Base-by-base conservation (phyloP, 2,888 invertebrate species). In the Eustalomyia histrio region DNA sequence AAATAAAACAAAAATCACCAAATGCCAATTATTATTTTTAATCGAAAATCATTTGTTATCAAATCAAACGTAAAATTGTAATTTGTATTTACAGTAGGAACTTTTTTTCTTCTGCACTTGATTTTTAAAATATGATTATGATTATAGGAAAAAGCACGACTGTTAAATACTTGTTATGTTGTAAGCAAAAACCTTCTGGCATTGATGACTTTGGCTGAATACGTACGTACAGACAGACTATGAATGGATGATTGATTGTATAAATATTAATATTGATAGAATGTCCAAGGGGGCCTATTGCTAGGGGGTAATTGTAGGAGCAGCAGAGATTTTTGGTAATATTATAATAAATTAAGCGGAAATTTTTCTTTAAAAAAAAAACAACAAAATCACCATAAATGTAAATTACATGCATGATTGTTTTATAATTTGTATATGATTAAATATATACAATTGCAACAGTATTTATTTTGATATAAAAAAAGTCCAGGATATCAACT, bases 1-100 rank as follows among this genome's bases (percentile, higher is more conserved):
- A 10, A 1, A 10, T 2, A 3, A 69, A 35, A n/a, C n/a, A 33
- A 68, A 73, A 76, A 74, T 75, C 65, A 74, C 52, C 43, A 68
- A 72, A 75, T 68, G 75, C 79, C 75, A 76, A 61, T 79, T 79
- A 64, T 76, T 78, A 74, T 65, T 79, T 79, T 75, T 75, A 82
- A 79, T 75, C 75, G 72, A 82, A 82, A 71, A 78, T 81, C 71
- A 74, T 81, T 81, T 74, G 74, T 78, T 81, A 69, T 61, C 65
- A 81, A 74, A 78, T 81, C 68, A 73, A 81, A 74, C 74, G 60
- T 53, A 53, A 69, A 69, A 58, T 68, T 53, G 14, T 76, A 47
- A 47, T 16, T 33, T 47, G 1, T n/a, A 47, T 47, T 47, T 47
- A 39, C 1, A 14, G 43, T n/a, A 14, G 2, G n/a, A 29, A 35